Evolutionary conservation across 1,140 invertebrate species (phyloP), one percentile per base, ranked within the genome.

Genomic region (Telenomus remus): DNA sequence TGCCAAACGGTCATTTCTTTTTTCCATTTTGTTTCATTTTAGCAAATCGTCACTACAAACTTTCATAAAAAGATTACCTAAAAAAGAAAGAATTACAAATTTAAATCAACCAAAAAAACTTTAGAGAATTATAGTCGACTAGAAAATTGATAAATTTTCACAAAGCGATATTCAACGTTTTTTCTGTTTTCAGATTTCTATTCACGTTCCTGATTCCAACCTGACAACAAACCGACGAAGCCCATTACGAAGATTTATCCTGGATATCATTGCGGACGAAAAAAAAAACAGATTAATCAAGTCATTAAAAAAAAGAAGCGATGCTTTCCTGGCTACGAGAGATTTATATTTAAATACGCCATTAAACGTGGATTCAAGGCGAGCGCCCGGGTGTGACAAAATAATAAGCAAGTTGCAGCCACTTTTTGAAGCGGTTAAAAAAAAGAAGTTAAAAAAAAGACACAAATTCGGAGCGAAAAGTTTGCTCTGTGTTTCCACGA

Each of bases 1-100:
- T 27, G 19, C 81, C 82, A 80, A 66, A 60, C 80, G 80, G 81
- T 84, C 60, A 61, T 76, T 80, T 86, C 85, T 84, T 78, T 76
- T 19, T 53, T 9, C 19, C 3, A 1, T 19, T 12, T 3, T 59
- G 39, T 27, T 27, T 27, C 1, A 27, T 27, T 27, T 6, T 3
- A 27, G 6, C 19, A 27, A 27, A 3, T 27, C 6, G 1, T 27
- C 1, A 27, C 1, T 27, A 27, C 6, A 3, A 27, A 27, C 6
- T 6, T 27, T 3, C 19, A 27, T 27, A 27, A 27, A 27, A 27
- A 27, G 6, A 27, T 27, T n/a, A n/a, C n/a, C n/a, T n/a, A n/a
- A n/a, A n/a, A n/a, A n/a, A n/a, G n/a, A n/a, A n/a, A n/a, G n/a
- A n/a, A n/a, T n/a, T n/a, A n/a, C n/a, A n/a, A n/a, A n/a, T n/a